Evolutionary conservation across 2,113 vertebrate genomes (phyloP), one percentile per base, ranked within the genome.

Genomic region (Caloenas nicobarica): DNA sequence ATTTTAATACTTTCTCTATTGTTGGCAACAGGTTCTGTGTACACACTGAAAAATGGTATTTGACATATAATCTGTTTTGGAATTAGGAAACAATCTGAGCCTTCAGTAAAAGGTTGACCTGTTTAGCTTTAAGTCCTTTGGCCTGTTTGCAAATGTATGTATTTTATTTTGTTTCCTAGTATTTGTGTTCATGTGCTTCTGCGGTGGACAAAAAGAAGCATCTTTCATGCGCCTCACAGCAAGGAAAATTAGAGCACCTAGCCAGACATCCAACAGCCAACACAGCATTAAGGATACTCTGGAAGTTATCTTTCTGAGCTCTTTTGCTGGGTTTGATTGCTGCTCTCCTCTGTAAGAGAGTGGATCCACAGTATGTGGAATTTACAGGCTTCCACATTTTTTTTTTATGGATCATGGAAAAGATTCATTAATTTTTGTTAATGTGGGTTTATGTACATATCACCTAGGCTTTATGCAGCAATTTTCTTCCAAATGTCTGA

Each of bases 1-100:
- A 76, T 91, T 94, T 56, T 85, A 85, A 56, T 81, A 81, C 53
- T 92, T 92, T 86, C 88, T 48, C 83, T 60, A 62, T 54, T 16
- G 26, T 54, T 78, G 66, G 70, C 61, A 54, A 23, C 54, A 60
- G 72, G 64, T 79, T 88, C 68, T 29, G 26, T 36, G 34, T 51
- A 51, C 16, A 22, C 7, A 29, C 38, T 87, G 79, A 86, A 78
- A 40, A 89, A 77, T 38, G 44, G 25, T 62, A 29, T 54, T 85
- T 88, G 81, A 78, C 44, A 62, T 9, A 34, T 66, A 53, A 40
- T 86, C 58, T 53, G 16, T 48, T 3, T 22, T 60, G 26, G 64
- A 86, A 77, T 81, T 70, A 48, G 64, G 79, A 72, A 74, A 44
- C 44, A 80, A 58, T 58, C 44, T 48, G 64, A 60, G 40, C 18